Conservation (phyloP, 2,113 vertebrate species). For the Marmota monax region DNA sequence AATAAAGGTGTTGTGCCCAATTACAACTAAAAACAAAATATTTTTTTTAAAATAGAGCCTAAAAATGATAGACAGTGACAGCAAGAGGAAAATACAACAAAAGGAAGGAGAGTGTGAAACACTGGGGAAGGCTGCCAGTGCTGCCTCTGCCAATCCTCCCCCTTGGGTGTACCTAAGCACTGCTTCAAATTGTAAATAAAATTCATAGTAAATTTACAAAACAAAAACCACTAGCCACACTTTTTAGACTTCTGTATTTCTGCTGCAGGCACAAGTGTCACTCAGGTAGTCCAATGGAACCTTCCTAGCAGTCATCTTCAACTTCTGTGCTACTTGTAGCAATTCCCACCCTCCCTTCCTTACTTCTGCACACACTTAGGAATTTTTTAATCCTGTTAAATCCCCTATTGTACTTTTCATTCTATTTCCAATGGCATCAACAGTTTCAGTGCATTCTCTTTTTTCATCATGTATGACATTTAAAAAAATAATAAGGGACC, state of each 20-base stretch:
- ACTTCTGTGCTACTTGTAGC: neutral
- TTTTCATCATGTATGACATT: neutral
- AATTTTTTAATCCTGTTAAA: neutral
- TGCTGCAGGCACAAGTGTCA: neutral
- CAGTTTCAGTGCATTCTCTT: neutral
- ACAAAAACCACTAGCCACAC: neutral
- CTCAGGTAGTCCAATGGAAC: neutral
- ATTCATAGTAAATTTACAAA: neutral
- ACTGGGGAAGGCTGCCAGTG: fast-evolving
- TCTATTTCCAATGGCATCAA: neutral
- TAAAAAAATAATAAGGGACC: neutral
- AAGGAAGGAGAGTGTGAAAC: neutral
- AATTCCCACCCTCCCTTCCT: neutral
- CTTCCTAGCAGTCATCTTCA: neutral
- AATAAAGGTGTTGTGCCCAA: too few species aligned
- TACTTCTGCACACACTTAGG: neutral
- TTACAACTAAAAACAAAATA: too few species aligned
- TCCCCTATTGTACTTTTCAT: neutral
- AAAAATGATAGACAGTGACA: neutral
- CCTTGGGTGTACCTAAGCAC: neutral
- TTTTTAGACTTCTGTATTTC: neutral
- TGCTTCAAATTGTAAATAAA: neutral
- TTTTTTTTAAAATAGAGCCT: neutral
- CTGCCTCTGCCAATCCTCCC: too few species aligned
- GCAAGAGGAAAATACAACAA: neutral